These are phyloP conservation scores for Trichogramma evanescens DNA, from an alignment of 2,888 invertebrate genomes.

Conservation along the genomic window DNA sequence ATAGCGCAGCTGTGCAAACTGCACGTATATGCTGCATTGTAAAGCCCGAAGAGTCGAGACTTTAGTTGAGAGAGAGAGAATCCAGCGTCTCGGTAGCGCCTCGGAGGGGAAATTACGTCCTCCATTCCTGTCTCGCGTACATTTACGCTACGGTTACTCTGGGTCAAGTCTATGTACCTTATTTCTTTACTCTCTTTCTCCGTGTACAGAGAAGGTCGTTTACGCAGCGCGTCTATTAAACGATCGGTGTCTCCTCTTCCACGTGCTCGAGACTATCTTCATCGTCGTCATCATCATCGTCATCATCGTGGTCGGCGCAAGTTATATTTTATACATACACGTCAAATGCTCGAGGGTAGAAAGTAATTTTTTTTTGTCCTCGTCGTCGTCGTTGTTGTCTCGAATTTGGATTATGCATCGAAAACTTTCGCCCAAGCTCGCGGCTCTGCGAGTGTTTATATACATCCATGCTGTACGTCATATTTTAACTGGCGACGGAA, in stretches of 20 bases:
- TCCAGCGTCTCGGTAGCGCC: constrained; percentile 15
- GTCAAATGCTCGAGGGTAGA: too few species aligned
- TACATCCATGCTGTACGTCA: too few species aligned
- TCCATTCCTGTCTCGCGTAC: constrained; percentile 22
- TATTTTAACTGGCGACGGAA: too few species aligned
- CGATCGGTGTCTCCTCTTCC: background rate
- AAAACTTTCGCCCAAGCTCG: too few species aligned
- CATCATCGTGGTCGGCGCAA: too few species aligned
- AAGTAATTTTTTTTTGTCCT: too few species aligned
- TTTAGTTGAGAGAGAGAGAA: background rate
- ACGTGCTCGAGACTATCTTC: background rate
- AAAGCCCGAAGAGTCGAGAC: background rate
- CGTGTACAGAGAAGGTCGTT: constrained; percentile 16
- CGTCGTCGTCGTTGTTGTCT: too few species aligned
- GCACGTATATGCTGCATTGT: background rate
- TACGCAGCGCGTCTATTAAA: constrained; percentile 5
- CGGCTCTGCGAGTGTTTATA: too few species aligned
- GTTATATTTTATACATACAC: too few species aligned
- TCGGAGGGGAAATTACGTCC: constrained; percentile 27
- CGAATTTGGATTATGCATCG: too few species aligned
- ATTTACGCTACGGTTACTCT: constrained; percentile 10
- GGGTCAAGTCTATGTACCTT: constrained; percentile 17
- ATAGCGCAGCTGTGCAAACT: too few species aligned
- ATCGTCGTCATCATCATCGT: too few species aligned
- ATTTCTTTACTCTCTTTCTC: background rate